Conservation (phyloP, 2,113 vertebrate genomes). For the Lepisosteus osseus region DNA sequence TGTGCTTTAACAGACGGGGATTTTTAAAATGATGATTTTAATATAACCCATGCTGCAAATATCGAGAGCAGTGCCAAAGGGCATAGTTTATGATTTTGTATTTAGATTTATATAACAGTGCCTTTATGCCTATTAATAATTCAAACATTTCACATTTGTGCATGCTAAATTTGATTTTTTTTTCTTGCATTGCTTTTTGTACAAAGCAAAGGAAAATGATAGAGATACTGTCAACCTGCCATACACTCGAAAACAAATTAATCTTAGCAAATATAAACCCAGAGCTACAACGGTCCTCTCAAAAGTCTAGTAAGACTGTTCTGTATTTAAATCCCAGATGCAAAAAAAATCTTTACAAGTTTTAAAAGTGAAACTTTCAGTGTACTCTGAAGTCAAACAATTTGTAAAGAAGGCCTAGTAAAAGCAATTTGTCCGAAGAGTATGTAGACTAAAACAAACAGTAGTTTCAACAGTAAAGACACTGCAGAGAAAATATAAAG, state of each 20-base stretch:
- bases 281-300: constrained; percentile 1
- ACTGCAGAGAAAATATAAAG: background rate
- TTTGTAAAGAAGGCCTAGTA: background rate
- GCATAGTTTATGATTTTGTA: background rate
- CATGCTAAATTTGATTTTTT: constrained; percentile 8
- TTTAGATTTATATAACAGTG: constrained; percentile 12
- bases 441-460: constrained; percentile 12
- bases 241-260: constrained; percentile 8
- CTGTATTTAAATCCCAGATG: constrained; percentile 3
- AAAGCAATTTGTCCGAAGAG: constrained; percentile 16
- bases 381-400: constrained; percentile 8
- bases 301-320: constrained; percentile 12
- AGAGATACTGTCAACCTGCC: background rate
- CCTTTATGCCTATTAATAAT: constrained; percentile 5
- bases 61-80: background rate
- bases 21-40: constrained; percentile 7
- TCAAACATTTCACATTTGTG: constrained; percentile 8
- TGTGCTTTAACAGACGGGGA: background rate
- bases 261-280: constrained; percentile 9
- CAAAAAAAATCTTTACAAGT: constrained; percentile 12
- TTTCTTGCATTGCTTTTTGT: background rate
- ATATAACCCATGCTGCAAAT: background rate
- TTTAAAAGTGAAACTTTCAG: constrained; percentile 10
- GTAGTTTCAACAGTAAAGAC: background rate
- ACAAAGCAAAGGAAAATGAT: background rate